These are phyloP conservation scores for Agrochola circellaris DNA, from an alignment of 2,888 invertebrate species.

Conservation along the genomic window DNA sequence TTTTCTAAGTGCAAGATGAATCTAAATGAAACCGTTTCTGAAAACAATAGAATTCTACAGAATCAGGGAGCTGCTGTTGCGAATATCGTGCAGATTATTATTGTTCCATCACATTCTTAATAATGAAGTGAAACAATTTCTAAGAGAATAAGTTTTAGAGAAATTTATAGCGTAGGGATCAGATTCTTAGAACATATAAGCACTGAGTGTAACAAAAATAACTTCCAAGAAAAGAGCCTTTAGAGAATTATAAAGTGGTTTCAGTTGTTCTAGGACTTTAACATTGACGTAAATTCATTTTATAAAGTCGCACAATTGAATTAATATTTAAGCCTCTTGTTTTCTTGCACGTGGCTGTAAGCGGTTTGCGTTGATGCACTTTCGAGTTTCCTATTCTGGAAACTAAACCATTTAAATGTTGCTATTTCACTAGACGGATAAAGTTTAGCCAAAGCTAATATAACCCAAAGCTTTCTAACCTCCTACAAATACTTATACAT, in stretches of 20 bases:
- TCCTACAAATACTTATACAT: background rate
- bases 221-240: background rate
- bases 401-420: constrained; percentile 4
- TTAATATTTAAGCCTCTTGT: background rate
- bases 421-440: background rate
- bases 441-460: background rate
- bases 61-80: background rate
- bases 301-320: constrained; percentile 4
- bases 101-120: background rate
- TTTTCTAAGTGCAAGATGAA: constrained; percentile 10
- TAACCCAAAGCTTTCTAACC: background rate
- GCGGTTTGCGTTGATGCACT: background rate
- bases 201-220: background rate
- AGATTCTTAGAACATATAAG: background rate
- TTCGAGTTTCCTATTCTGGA: background rate
- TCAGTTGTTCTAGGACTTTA: background rate
- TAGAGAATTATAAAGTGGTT: background rate
- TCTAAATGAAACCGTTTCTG: constrained; percentile 20
- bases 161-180: background rate
- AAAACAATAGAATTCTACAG: constrained; percentile 18
- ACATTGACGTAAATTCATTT: background rate
- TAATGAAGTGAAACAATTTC: background rate
- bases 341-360: background rate
- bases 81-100: background rate
- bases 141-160: background rate